Percentiles rank a stretch among this genome's conserved stretches.
phyloP scores from a whole-genome alignment of 2,888 invertebrate genomes.

The Arge pagana region DNA sequence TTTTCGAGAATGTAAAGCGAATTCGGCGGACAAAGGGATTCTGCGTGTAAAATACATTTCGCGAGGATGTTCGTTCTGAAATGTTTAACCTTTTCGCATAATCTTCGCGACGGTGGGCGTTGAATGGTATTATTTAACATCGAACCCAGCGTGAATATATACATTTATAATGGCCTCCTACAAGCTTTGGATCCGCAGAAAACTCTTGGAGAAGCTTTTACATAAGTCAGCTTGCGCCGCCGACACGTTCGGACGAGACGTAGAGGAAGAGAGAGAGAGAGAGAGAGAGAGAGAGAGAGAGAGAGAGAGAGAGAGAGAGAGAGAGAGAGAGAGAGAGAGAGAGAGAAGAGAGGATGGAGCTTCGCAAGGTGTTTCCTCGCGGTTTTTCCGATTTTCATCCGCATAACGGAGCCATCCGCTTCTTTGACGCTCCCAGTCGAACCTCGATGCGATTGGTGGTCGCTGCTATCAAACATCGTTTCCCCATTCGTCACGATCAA shows the following conservation, averaged over 20 bases:
- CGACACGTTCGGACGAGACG: neutral
- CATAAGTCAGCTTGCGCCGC: conserved; percentile 28
- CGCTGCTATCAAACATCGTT: no score
- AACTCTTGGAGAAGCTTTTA: conserved; percentile 22
- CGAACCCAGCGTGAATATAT: conserved; percentile 33
- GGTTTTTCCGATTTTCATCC: conserved; percentile 14
- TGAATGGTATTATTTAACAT: conserved; percentile 36
- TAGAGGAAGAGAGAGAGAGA: neutral
- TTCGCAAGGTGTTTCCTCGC: conserved; percentile 14
- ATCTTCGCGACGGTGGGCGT: conserved; percentile 32
- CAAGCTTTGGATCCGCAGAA: conserved; percentile 20
- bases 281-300: no score
- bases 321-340: no score
- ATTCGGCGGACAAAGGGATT: no score
- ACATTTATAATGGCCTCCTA: conserved; percentile 36
- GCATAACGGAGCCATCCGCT: neutral
- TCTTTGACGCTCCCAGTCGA: neutral
- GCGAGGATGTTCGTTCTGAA: conserved; percentile 3
- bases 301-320: no score
- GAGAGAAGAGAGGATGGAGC: no score
- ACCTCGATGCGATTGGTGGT: neutral
- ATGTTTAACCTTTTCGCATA: conserved; percentile 23
- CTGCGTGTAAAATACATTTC: no score
- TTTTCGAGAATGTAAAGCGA: no score
- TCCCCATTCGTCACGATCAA: no score